Conservation (phyloP, 2,113 vertebrate species). For the Carassius gibelio region DNA sequence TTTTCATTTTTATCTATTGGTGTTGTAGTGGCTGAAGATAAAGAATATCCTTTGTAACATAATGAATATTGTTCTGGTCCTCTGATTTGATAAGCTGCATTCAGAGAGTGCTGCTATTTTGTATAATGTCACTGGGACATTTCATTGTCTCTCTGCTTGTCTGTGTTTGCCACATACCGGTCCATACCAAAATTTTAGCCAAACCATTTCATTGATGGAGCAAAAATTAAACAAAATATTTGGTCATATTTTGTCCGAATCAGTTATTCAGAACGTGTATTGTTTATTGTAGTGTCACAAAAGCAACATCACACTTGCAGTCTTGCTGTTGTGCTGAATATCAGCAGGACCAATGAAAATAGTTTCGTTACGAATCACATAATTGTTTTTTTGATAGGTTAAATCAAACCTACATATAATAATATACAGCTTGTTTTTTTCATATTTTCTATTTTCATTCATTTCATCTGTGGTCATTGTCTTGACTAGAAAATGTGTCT, state of each 20-base stretch:
- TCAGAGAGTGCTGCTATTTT: neutral
- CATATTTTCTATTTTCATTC: neutral
- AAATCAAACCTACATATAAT: neutral
- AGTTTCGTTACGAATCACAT: neutral
- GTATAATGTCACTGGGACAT: too few relatives aligned
- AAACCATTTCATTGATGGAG: neutral
- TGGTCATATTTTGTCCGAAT: neutral
- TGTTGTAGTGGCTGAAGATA: neutral
- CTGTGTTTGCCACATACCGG: neutral
- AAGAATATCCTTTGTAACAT: neutral
- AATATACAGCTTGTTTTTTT: conserved; percentile 7
- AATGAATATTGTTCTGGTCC: neutral
- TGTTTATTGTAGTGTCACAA: neutral
- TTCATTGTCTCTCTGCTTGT: neutral
- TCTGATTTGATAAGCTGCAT: neutral
- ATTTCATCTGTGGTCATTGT: conserved; percentile 26
- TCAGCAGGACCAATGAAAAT: neutral
- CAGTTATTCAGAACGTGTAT: neutral
- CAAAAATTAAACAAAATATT: neutral
- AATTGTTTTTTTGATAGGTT: neutral
- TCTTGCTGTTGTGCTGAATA: neutral
- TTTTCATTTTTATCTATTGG: neutral
- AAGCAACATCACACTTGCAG: neutral
- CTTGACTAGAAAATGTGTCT: conserved; percentile 3
- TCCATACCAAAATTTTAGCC: neutral